Conservation (phyloP, 2,797 vertebrate species). For the Takifugu ocellatus region DNA sequence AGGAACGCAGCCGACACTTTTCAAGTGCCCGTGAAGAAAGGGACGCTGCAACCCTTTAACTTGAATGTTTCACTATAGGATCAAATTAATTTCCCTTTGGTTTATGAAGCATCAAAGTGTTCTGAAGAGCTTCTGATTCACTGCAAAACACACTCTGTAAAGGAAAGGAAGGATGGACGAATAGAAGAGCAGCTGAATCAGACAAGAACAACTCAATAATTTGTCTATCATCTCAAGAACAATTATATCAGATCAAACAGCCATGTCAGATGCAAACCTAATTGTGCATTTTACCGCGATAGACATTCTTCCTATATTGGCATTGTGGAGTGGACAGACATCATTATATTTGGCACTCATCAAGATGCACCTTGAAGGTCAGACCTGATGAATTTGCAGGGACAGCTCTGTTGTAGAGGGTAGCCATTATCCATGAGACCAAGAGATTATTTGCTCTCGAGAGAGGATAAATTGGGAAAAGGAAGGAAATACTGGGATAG, state of each 20-base stretch:
- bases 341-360: constrained; percentile 66
- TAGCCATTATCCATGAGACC: constrained; percentile 66
- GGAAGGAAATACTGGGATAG: constrained; percentile 18
- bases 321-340: constrained; percentile 36
- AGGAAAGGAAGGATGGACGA: constrained; percentile 24
- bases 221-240: constrained; percentile 21
- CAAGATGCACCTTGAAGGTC: constrained; percentile 78
- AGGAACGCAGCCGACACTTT: constrained; percentile 26
- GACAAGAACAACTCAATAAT: constrained; percentile 31
- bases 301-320: constrained; percentile 29
- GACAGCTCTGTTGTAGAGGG: constrained; percentile 62
- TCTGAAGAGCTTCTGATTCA: constrained; percentile 31
- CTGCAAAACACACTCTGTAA: constrained; percentile 30
- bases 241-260: constrained; percentile 47
- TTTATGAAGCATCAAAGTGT: constrained; percentile 43
- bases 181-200: too few species aligned
- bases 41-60: constrained; percentile 38
- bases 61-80: constrained; percentile 30
- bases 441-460: constrained; percentile 67
- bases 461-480: constrained; percentile 1
- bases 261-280: constrained; percentile 38
- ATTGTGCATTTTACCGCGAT: constrained; percentile 43
- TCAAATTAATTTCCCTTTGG: constrained; percentile 36
- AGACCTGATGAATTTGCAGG: constrained; percentile 71
- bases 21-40: constrained; percentile 25